phyloP scores from a whole-genome alignment of 1,140 invertebrate genomes.

The Trigoniulus corallinus region DNA sequence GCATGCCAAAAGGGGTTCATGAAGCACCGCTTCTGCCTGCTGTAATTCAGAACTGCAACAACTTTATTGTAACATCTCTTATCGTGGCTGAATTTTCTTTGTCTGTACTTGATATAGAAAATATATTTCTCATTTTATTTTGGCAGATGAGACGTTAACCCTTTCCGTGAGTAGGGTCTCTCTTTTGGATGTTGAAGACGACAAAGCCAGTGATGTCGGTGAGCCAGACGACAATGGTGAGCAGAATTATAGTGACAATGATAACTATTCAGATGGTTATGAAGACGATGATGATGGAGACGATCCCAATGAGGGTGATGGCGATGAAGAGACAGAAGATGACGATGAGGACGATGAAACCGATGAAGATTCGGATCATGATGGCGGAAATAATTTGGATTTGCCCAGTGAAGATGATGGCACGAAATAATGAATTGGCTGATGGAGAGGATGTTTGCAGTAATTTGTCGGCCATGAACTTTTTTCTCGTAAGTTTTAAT shows the following conservation, averaged over 20 bases:
- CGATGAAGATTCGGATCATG: slow-evolving; percentile 5
- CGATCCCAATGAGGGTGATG: neutral
- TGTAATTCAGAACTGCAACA: too few species aligned
- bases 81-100: neutral
- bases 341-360: slow-evolving; percentile 7
- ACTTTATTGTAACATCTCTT: neutral
- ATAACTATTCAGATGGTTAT: slow-evolving; percentile 14
- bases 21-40: too few species aligned
- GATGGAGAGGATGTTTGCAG: too few species aligned
- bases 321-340: neutral
- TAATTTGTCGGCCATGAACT: too few species aligned
- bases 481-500: too few species aligned
- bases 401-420: too few species aligned
- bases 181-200: slow-evolving; percentile 9
- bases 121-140: neutral
- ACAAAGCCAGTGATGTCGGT: slow-evolving; percentile 14
- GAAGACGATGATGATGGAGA: slow-evolving; percentile 10
- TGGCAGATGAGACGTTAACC: slow-evolving; percentile 7
- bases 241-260: slow-evolving; percentile 7
- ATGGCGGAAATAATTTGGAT: slow-evolving; percentile 3
- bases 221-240: slow-evolving; percentile 10
- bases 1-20: too few species aligned
- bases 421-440: too few species aligned
- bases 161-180: slow-evolving; percentile 7
- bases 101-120: neutral